Evolutionary conservation across 2,888 invertebrate species (phyloP), one percentile per base, ranked within the genome.

Genomic region (Campaea margaritaria): DNA sequence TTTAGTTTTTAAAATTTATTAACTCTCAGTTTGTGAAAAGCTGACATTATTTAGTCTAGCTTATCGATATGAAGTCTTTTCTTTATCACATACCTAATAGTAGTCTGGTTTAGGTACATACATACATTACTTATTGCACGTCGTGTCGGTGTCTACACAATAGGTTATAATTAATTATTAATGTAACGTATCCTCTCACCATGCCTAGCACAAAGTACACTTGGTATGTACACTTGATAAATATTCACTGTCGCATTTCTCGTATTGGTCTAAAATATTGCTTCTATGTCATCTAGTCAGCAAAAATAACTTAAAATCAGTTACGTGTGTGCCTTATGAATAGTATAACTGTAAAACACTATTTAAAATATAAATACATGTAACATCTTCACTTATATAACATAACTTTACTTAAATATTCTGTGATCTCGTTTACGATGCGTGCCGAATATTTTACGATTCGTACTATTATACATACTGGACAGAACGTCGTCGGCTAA

Each of bases 401-500:
- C 72, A 79, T 76, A 70, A 73, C 72, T 63, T 31, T 43, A 51
- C 36, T 42, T 50, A 28, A 39, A 50, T 46, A 62, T 75, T 67
- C 69, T 68, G 70, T 74, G 70, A 77, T 71, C 72, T 77, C 79
- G 74, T 45, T 53, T 76, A 72, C 77, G 76, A 74, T 80, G 42
- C 65, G 77, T 84, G 81, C 79, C 79, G 76, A 82, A 81, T 84
- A 78, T 76, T 78, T 79, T 78, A 82, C 82, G 46, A 67, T 57
- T 69, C 62, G 64, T 62, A 59, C 64, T 69, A 67, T 63, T 65
- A 63, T 49, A 67, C 78, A 83, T 83, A 86, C 69, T 88, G 89
- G 89, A 89, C 87, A 87, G 86, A 87, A 83, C 79, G 75, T 85
- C 80, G 74, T 85, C 89, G 89, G 89, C 86, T 80, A 79, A 79